Base-by-base conservation (phyloP, 2,888 invertebrate genomes). In the Erynnis tages region DNA sequence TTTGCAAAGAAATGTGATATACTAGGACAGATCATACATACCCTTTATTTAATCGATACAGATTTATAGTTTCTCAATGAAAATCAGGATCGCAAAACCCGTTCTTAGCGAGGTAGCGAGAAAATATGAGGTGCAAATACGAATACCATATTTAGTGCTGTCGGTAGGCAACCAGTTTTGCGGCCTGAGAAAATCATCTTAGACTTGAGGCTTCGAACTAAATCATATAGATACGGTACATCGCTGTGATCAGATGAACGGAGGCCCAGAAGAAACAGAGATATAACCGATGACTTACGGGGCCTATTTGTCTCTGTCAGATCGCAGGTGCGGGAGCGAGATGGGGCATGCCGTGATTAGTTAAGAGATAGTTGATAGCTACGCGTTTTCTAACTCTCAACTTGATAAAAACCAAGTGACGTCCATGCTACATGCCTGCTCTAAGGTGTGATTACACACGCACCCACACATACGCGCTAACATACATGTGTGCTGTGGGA, bases 161-260 rank as follows among this genome's bases (percentile, higher is more conserved):
- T 76, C 72, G 82, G 82, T 82, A 80, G 78, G 69, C 69, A 52
- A 50, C 85, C 72, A 80, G 84, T 83, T 73, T 61, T 72, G 68
- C 75, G 79, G 83, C 82, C 79, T 87, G 86, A 86, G 88, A 87
- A 88, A 85, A 76, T 62, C 56, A 65, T 58, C 56, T 53, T 35
- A 57, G 52, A 56, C 53, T 55, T 21, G 60, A 54, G 65, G 70
- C 77, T 71, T 75, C 75, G 70, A 80, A 70, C 72, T 82, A 79
- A 80, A 84, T 83, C 82, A 82, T 79, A 80, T 40, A 56, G 56
- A 52, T 83, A 82, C 79, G 73, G 67, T 68, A 72, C 82, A 78
- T 79, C 67, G 72, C 72, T 66, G 53, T 60, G 60, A 67, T 72
- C 72, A 74, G 75, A 78, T 79, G 78, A 79, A 79, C 76, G 76